Evolutionary conservation across 2,797 vertebrate genomes (phyloP).

Genomic region (Anableps anableps): DNA sequence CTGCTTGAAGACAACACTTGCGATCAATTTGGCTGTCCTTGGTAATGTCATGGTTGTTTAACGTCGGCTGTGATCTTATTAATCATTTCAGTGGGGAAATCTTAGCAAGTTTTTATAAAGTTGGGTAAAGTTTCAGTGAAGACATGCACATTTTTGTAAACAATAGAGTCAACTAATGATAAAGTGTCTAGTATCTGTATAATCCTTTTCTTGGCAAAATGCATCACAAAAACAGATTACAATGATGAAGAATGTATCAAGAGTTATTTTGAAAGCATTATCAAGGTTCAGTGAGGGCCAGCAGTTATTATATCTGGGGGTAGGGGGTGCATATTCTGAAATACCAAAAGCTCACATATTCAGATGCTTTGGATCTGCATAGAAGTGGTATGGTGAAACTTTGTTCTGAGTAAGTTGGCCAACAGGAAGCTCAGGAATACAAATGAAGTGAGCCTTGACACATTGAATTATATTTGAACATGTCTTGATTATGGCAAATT

Average conservation of each 20-base stretch:
- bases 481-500: not conserved
- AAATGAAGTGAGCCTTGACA: not conserved
- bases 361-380: not conserved
- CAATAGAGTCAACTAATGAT: not conserved
- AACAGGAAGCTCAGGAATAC: not conserved
- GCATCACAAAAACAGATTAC: not conserved
- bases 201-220: not conserved
- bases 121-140: not conserved
- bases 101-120: slow-evolving; percentile 12
- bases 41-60: slow-evolving; percentile 72
- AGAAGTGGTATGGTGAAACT: not conserved
- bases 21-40: slow-evolving; percentile 62
- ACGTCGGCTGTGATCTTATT: slow-evolving; percentile 48
- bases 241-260: not conserved
- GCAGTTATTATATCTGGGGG: not conserved
- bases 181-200: not conserved
- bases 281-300: not conserved
- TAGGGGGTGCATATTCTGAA: not conserved
- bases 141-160: not conserved
- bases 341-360: not conserved
- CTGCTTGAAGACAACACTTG: slow-evolving; percentile 68
- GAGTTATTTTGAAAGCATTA: not conserved
- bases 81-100: slow-evolving; percentile 32
- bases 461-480: not conserved
- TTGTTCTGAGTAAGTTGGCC: not conserved